A percentile compares a stretch with the other conserved stretches of the same genome.
phyloP scores from a whole-genome alignment of 2,888 invertebrate genomes.

The Troides helena region DNA sequence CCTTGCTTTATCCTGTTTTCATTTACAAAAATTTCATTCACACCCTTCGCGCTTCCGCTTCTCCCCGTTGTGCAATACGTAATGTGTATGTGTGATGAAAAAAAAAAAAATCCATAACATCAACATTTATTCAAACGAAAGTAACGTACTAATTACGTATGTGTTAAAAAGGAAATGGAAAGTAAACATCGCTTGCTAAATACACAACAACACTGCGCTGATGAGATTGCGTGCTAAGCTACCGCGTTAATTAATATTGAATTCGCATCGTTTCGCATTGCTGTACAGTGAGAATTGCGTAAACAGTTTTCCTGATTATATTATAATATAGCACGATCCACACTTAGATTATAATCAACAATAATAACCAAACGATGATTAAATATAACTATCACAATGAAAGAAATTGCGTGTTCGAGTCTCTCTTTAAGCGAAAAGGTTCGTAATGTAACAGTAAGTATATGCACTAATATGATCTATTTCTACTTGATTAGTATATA shows the following conservation, averaged over 20 bases:
- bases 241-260: slow-evolving; percentile 10
- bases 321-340: background rate
- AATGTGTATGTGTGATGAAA: background rate
- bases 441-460: too few species aligned
- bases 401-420: too few species aligned
- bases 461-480: too few species aligned
- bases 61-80: too few species aligned
- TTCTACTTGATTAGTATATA: too few species aligned
- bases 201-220: slow-evolving; percentile 1
- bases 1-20: too few species aligned
- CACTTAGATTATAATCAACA: too few species aligned
- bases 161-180: slow-evolving; percentile 1
- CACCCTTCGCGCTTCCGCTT: too few species aligned
- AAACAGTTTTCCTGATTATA: background rate
- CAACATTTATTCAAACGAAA: background rate
- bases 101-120: background rate
- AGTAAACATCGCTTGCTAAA: background rate
- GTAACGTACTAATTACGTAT: background rate
- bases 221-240: slow-evolving; percentile 7
- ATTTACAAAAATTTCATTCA: too few species aligned
- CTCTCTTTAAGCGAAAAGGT: too few species aligned
- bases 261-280: slow-evolving; percentile 3
- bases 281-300: background rate
- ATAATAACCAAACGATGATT: too few species aligned
- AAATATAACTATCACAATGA: too few species aligned